Evolutionary conservation across 2,797 vertebrate genomes (phyloP).

Genomic region (Glyptemys insculpta): DNA sequence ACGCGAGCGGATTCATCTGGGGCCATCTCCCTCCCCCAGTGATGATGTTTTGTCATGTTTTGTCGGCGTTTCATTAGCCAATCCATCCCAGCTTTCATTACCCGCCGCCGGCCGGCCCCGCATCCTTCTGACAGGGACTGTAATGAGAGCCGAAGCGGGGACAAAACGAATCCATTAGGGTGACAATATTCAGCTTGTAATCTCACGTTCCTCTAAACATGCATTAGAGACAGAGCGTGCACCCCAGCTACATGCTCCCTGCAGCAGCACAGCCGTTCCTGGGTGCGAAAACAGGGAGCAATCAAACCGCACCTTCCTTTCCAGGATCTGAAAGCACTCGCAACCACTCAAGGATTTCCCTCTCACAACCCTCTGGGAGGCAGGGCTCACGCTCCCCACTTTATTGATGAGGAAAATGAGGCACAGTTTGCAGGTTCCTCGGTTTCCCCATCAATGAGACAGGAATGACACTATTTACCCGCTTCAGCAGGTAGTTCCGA

Average conservation of each 20-base stretch:
- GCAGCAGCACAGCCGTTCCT: no score
- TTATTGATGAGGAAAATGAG: not conserved
- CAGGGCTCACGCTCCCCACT: not conserved
- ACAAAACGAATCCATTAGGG: slow-evolving; percentile 3
- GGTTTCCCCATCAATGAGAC: not conserved
- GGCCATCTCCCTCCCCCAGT: not conserved
- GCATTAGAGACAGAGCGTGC: not conserved
- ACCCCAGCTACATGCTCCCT: not conserved
- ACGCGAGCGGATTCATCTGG: not conserved
- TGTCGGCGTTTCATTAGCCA: not conserved
- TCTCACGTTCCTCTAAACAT: not conserved
- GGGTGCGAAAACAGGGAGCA: not conserved
- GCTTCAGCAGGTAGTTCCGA: not conserved
- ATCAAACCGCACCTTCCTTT: not conserved
- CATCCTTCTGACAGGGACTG: not conserved
- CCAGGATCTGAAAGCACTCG: not conserved
- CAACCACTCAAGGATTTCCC: not conserved
- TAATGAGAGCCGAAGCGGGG: not conserved
- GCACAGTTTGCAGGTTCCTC: not conserved
- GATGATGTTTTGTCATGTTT: not conserved
- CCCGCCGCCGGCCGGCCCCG: not conserved
- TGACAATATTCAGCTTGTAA: not conserved
- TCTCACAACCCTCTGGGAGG: not conserved
- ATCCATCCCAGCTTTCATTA: not conserved
- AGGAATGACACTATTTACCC: not conserved